Evolutionary conservation across 2,113 vertebrate species (phyloP).

Genomic region (Bothrops jararaca): DNA sequence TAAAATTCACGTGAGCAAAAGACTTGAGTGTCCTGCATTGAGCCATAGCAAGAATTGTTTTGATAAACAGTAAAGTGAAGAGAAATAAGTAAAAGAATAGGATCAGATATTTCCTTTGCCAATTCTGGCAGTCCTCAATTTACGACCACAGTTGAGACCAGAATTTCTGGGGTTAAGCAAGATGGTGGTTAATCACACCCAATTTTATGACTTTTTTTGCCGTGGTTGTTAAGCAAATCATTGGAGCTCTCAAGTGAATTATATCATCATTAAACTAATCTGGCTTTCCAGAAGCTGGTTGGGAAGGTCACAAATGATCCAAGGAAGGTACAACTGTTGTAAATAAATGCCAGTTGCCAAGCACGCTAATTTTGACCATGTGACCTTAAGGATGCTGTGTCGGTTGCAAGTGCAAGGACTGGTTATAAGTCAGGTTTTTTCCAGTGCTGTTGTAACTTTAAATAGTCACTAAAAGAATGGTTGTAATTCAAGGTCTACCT

Average conservation of each 20-base stretch:
- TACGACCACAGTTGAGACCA: neutral
- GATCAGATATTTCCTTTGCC: slow-evolving; percentile 66
- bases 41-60: slow-evolving; percentile 73
- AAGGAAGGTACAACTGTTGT: neutral
- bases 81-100: slow-evolving; percentile 72
- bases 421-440: neutral
- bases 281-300: neutral
- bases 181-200: neutral
- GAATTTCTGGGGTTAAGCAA: neutral
- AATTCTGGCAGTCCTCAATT: neutral
- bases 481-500: neutral
- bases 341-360: neutral
- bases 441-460: neutral
- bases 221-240: neutral
- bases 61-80: slow-evolving; percentile 76
- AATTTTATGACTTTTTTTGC: neutral
- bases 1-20: slow-evolving; percentile 76
- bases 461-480: neutral
- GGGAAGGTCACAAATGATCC: neutral
- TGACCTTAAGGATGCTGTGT: neutral
- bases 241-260: neutral
- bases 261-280: neutral
- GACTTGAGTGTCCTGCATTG: slow-evolving; percentile 69
- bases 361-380: neutral
- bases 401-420: neutral